These are phyloP conservation scores for Corythoichthys intestinalis DNA, from an alignment of 2,113 vertebrate genomes.

Conservation along the genomic window DNA sequence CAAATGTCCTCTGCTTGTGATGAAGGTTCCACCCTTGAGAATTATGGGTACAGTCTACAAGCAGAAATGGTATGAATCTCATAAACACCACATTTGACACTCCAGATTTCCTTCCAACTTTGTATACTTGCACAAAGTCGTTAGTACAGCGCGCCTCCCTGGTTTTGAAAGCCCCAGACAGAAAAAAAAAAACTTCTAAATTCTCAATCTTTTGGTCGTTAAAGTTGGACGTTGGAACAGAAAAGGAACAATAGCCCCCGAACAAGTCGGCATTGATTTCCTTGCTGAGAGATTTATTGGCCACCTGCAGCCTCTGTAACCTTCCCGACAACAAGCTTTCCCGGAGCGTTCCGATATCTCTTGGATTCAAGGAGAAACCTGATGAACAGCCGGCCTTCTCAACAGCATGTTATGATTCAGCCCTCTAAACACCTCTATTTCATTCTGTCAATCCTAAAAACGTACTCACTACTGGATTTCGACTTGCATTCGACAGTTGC, in stretches of 20 bases:
- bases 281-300: conserved; percentile 9
- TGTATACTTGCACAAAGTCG: not conserved
- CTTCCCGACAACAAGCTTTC: conserved; percentile 14
- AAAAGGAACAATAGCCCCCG: not conserved
- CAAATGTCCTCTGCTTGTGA: not conserved
- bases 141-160: not conserved
- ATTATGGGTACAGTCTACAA: not conserved
- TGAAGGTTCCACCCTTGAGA: conserved; percentile 1
- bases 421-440: not conserved
- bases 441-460: not conserved
- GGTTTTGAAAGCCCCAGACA: not conserved
- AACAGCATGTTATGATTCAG: not conserved
- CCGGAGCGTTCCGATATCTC: not conserved
- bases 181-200: not conserved
- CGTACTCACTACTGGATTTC: not conserved
- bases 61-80: not conserved
- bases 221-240: not conserved
- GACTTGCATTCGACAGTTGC: not conserved
- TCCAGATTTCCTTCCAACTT: not conserved
- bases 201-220: not conserved
- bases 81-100: not conserved
- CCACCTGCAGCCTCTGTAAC: conserved; percentile 16
- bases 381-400: not conserved
- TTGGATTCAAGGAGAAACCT: conserved; percentile 4
- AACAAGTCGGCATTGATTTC: not conserved